These are phyloP conservation scores for Conchocele bisecta DNA, from an alignment of 2,888 invertebrate genomes.

Conservation along the genomic window DNA sequence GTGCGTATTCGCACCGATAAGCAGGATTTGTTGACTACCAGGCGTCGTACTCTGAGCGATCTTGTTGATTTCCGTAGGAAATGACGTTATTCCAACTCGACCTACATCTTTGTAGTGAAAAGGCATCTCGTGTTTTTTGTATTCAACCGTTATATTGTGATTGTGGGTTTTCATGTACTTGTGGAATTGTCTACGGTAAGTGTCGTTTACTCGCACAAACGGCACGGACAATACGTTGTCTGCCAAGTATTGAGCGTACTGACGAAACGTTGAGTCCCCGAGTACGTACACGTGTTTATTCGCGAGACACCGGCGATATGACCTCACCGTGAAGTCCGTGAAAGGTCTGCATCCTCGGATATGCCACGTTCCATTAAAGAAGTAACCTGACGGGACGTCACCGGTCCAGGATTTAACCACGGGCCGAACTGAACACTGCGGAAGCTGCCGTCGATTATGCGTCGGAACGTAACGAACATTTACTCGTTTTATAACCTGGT, in stretches of 20 bases:
- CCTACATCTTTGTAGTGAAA: conserved; percentile 39
- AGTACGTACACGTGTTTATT: conserved; percentile 33
- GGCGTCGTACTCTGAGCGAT: conserved; percentile 3
- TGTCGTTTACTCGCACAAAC: conserved; percentile 6
- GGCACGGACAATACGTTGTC: conserved; percentile 7
- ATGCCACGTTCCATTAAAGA: conserved; percentile 8
- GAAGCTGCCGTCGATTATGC: no score
- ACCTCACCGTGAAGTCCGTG: background rate
- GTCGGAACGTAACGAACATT: no score
- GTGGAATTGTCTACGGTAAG: no score
- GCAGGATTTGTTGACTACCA: conserved; percentile 22
- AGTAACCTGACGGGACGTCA: no score
- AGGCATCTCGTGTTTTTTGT: conserved; percentile 46
- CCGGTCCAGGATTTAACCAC: no score
- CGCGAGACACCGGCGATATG: conserved; percentile 28
- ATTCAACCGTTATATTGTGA: no score
- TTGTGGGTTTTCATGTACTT: no score
- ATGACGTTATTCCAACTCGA: conserved; percentile 20
- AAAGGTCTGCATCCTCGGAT: conserved; percentile 6
- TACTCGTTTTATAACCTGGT: no score
- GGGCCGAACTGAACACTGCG: no score
- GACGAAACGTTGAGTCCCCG: conserved; percentile 46
- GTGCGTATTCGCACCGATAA: conserved; percentile 35
- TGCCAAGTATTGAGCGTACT: conserved; percentile 36
- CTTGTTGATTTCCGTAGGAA: conserved; percentile 12